Evolutionary conservation across 2,888 invertebrate genomes (phyloP), one percentile per base, ranked within the genome.

Genomic region (Cosmia pyralina): DNA sequence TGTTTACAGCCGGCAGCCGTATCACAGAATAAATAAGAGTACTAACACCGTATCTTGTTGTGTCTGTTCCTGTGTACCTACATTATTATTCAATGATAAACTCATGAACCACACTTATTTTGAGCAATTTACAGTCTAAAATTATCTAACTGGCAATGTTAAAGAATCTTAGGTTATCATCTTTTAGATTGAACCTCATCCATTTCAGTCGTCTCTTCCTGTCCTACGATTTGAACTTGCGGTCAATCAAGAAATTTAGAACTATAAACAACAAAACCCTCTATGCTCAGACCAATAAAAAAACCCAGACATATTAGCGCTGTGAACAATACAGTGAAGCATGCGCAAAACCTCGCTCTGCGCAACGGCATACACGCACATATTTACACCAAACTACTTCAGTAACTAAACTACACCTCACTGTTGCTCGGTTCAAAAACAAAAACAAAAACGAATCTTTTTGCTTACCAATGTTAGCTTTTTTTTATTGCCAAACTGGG

Each of bases 91-190:
- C 55, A 63, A 69, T 76, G 89, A 89, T 89, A 86, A 88, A 84
- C 87, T 86, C 72, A 65, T 89, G 88, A 87, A 87, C 88, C 75
- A 65, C 46, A 72, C 66, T 73, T 77, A 83, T 83, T 84, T 85
- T 79, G 82, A 80, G 68, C 68, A 71, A 77, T 85, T 76, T 84
- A 86, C 77, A 50, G 71, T 75, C 60, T 78, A 71, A 78, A 80
- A 75, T 68, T 77, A 75, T 80, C 53, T 60, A 68, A 59, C 34
- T 50, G 71, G 79, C 63, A 64, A 77, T 73, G 75, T 75, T 72
- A 65, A 68, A 72, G 52, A 59, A 72, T 64, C 71, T 73, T 65
- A 77, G 82, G 81, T 83, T 78, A 85, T 76, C 75, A n/a, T 44
- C 38, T 53, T 75, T 68, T 34, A 15, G 34, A 50, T 78, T 72